Evolutionary conservation across 1,140 invertebrate species (phyloP).

Genomic region (Cotesia chilonis): DNA sequence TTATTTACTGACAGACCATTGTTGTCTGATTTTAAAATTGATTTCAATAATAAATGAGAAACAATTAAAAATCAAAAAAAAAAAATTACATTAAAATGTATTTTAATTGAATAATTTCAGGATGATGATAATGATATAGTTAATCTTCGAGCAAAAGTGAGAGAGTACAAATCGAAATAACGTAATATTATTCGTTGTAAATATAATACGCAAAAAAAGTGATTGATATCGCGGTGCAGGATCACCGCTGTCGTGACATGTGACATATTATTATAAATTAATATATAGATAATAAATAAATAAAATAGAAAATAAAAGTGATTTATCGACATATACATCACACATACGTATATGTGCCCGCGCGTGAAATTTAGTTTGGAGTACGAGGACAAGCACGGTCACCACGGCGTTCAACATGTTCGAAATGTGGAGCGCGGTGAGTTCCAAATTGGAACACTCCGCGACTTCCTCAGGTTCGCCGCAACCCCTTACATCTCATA

Average conservation of each 20-base stretch:
- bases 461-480: conserved; percentile 64
- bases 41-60: too few relatives aligned
- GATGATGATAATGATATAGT: too few relatives aligned
- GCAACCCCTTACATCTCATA: conserved; percentile 61
- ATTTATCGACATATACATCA: not conserved
- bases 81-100: too few relatives aligned
- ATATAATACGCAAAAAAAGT: not conserved
- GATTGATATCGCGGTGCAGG: conserved; percentile 4
- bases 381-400: conserved; percentile 46
- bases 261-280: conserved; percentile 6
- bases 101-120: too few relatives aligned
- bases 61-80: too few relatives aligned
- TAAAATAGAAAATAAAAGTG: not conserved
- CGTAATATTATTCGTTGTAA: not conserved
- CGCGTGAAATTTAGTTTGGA: conserved; percentile 31
- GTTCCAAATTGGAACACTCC: conserved; percentile 79
- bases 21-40: too few relatives aligned
- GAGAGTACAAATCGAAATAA: not conserved
- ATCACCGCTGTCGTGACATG: conserved; percentile 22
- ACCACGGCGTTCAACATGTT: conserved; percentile 78
- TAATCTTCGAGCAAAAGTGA: too few relatives aligned
- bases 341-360: conserved; percentile 32
- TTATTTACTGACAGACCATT: too few relatives aligned
- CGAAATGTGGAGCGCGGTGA: conserved; percentile 87
- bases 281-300: not conserved